Base-by-base conservation (phyloP, 2,888 invertebrate species). In the Melinaea menophilus region DNA sequence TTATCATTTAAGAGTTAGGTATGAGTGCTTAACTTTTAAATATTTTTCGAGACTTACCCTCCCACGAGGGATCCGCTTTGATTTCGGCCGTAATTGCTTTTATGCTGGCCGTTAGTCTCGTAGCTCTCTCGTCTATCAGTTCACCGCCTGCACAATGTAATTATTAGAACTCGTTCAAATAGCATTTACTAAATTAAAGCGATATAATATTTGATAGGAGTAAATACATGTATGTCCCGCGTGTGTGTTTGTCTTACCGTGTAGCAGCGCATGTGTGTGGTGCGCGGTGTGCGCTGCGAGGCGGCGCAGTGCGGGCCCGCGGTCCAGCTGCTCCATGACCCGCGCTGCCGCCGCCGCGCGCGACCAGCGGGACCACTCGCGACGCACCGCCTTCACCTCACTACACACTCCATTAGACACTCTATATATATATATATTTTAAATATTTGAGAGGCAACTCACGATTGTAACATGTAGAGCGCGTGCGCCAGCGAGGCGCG, bases 61-160 rank as follows among this genome's bases (percentile, higher is more conserved):
- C 94, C 94, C 96, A 95, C 51, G 94, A 92, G 0, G 93, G 92
- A 82, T 95, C 95, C 5, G 92, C 91, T 69, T 94, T 93, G 85
- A 97, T 92, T 76, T 95, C 94, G 1, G 92, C 85, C 69, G 94
- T 93, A 62, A 96, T 91, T 59, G 92, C 92, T 63, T 92, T 92
- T 65, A 98, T 93, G 77, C 97, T 97, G 71, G 93, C 94, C 71
- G 96, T 95, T 71, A 99, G 94, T 72, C 96, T 91, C 83, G 97
- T 95, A 70, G 96, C 96, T 84, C 97, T 98, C 87, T 98, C 98
- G 79, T 99, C 98, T 69, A 97, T 94, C 35, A 96, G 92, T 68
- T 89, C 90, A 5, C 83, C 85, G 13, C 86, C 89, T 86, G 41
- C 9, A 41, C 9, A 9, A 41, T 41, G 11, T 9, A 41, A 41